Percentiles rank a stretch among this genome's conserved stretches.
These are phyloP conservation scores for Eupithecia subfuscata DNA, from an alignment of 2,888 invertebrate species.

Conservation along the genomic window DNA sequence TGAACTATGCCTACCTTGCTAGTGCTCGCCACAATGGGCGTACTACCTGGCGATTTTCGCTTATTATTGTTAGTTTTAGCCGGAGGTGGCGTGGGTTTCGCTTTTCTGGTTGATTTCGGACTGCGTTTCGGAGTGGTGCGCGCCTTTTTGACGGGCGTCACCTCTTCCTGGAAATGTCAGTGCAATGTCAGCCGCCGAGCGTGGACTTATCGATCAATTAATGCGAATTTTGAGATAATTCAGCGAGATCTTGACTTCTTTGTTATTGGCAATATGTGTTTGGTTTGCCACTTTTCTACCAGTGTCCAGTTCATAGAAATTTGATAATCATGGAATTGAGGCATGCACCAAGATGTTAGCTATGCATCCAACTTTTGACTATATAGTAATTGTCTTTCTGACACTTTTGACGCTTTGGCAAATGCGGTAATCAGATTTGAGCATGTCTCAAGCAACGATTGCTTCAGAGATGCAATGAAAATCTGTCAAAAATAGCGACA, in stretches of 20 bases:
- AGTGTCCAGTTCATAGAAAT: neutral
- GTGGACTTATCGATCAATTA: neutral
- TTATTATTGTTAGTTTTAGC: constrained; percentile 60
- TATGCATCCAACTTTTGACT: neutral
- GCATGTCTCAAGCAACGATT: neutral
- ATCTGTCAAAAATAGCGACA: neutral
- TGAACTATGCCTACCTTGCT: constrained; percentile 85
- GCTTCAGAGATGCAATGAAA: no score
- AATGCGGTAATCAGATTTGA: neutral
- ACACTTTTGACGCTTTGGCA: neutral
- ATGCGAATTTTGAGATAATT: neutral
- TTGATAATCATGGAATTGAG: no score
- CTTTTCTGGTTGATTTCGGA: constrained; percentile 67
- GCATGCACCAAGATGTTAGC: no score
- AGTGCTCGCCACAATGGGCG: constrained; percentile 73
- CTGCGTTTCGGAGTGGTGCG: constrained; percentile 73
- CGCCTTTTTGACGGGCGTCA: constrained; percentile 69
- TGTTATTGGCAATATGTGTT: no score
- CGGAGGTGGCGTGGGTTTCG: constrained; percentile 48
- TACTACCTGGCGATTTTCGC: constrained; percentile 75
- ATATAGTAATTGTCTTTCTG: neutral
- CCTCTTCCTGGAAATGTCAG: constrained; percentile 56
- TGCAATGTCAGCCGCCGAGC: neutral
- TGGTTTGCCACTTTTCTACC: no score
- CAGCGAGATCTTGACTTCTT: neutral